Conservation (phyloP, 2,888 invertebrate species). For the Drosophila paracracens region DNA sequence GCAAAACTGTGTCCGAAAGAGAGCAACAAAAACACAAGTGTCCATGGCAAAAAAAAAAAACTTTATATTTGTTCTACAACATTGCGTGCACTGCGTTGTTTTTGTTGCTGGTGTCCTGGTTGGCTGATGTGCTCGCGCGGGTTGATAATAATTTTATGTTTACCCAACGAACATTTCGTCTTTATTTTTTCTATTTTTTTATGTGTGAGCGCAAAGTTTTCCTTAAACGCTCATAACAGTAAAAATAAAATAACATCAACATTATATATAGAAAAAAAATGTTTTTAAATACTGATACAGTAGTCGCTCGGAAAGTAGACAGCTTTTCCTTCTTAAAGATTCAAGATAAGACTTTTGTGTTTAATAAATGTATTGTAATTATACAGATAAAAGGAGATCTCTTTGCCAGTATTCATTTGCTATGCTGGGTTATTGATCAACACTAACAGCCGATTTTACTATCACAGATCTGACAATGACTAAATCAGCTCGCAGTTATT, state of each 20-base stretch:
- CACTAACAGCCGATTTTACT: background rate
- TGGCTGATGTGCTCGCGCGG: slow-evolving; percentile 44
- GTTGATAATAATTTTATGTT: slow-evolving; percentile 78
- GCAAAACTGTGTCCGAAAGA: slow-evolving; percentile 72
- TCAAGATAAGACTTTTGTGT: background rate
- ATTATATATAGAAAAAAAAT: slow-evolving; percentile 30
- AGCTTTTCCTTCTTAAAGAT: background rate
- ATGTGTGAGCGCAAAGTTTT: slow-evolving; percentile 67
- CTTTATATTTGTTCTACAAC: slow-evolving; percentile 72
- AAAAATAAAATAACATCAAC: slow-evolving; percentile 57
- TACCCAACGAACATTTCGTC: slow-evolving; percentile 66
- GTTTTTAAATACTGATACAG: slow-evolving; percentile 25
- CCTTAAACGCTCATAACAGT: slow-evolving; percentile 76
- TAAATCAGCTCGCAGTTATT: background rate
- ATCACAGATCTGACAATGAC: background rate
- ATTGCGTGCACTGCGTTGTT: slow-evolving; percentile 59
- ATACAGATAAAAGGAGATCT: no score
- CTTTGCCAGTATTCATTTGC: background rate
- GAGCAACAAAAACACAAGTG: slow-evolving; percentile 46
- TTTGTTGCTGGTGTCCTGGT: slow-evolving; percentile 33
- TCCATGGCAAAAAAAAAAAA: slow-evolving; percentile 45
- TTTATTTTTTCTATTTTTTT: slow-evolving; percentile 24
- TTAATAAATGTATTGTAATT: background rate
- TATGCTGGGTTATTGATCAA: background rate
- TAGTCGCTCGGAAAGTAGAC: slow-evolving; percentile 5